Percentiles rank a stretch among this genome's conserved stretches.
Evolutionary conservation across 2,797 vertebrate species (phyloP).

Genomic region (Chelon auratus): DNA sequence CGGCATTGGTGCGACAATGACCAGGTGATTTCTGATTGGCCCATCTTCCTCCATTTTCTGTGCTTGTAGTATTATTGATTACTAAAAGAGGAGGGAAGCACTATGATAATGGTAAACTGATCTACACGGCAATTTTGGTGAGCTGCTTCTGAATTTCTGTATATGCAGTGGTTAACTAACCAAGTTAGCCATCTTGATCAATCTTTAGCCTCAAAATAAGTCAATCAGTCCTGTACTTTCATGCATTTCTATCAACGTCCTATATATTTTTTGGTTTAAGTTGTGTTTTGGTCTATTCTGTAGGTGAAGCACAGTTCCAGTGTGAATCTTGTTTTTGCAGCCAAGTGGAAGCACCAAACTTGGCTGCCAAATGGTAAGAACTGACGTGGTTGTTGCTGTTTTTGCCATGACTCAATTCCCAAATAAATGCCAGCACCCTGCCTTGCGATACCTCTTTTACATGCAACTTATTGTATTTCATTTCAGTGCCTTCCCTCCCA

Average conservation of each 20-base stretch:
- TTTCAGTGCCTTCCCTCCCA: constrained; percentile 23
- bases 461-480: constrained; percentile 41
- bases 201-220: too few species aligned
- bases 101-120: too few species aligned
- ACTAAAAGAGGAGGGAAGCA: too few species aligned
- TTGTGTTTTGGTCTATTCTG: not conserved
- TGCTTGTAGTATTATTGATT: not conserved
- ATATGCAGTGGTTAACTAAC: not conserved
- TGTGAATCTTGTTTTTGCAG: not conserved
- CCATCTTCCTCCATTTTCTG: too few species aligned
- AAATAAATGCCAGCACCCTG: constrained; percentile 42
- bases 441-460: constrained; percentile 43
- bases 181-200: not conserved
- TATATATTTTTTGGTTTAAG: not conserved
- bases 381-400: constrained; percentile 21
- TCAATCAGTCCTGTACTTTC: not conserved
- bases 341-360: not conserved
- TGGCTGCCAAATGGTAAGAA: not conserved
- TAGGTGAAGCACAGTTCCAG: not conserved
- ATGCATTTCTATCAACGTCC: too few species aligned
- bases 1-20: too few species aligned
- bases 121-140: too few species aligned
- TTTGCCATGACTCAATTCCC: constrained; percentile 39
- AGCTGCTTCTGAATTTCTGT: not conserved
- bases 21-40: not conserved